Evolutionary conservation across 2,888 invertebrate species (phyloP), one percentile per base, ranked within the genome.

Genomic region (Campaea margaritaria): DNA sequence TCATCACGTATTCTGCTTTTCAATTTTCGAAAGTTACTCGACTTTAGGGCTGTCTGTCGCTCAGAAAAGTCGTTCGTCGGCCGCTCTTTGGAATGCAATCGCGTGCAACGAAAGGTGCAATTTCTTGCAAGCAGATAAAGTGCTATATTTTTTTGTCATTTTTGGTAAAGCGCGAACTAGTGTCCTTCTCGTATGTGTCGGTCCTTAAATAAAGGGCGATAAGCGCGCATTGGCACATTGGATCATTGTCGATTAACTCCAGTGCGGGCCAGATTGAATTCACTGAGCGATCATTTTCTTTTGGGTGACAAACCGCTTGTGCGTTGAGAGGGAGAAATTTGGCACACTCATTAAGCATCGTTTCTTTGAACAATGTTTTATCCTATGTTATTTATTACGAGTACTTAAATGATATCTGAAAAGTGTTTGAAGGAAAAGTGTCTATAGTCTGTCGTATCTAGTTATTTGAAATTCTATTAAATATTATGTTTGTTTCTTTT

Each of bases 401-500:
- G n/a, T 21, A 21, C 21, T 21, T 21, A 11, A 27, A 36, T n/a
- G 5, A 21, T 34, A 47, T 46, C 31, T 39, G 12, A 10, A 46
- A 45, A 8, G 12, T 36, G 7, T 12, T 36, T n/a, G 36, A 12
- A 21, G 21, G 21, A 3, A 21, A 9, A n/a, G 2, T 11, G n/a
- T 36, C 36, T 36, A 36, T 2, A n/a, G n/a, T 36, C 12, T 36
- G 12, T n/a, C n/a, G 31, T 31, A 9, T 36, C 36, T 36, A n/a
- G 36, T 36, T 36, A 10, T n/a, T 36, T 36, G 36, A 3, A n/a
- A 36, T 12, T 3, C n/a, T 1, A 36, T n/a, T 12, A 36, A 36
- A 36, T 11, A 34, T 10, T 57, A 59, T 66, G 67, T 69, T 71
- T 71, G 65, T 73, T 68, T 58, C 27, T 73, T 80, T 79, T 21